Percentiles rank a stretch among this genome's conserved stretches.
phyloP scores from a whole-genome alignment of 2,888 invertebrate genomes.

The Bursaphelenchus okinawaensis region DNA sequence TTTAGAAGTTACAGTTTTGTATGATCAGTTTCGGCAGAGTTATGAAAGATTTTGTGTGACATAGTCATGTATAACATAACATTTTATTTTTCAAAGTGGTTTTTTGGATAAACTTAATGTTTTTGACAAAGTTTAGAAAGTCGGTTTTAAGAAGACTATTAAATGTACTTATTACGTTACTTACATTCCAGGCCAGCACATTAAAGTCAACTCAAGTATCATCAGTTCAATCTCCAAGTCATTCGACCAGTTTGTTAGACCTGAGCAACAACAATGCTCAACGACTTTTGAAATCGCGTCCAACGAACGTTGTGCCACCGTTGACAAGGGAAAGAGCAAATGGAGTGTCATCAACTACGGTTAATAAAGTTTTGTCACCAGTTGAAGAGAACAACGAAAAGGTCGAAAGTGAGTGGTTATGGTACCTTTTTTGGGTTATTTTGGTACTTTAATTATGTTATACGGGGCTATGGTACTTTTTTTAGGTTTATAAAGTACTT shows the following conservation, averaged over 20 bases:
- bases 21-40: not conserved
- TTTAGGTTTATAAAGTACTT: no score
- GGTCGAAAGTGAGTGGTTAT: not conserved
- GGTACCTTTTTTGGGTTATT: no score
- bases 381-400: not conserved
- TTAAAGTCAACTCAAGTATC: no score
- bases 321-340: not conserved
- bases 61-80: no score
- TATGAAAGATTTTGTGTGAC: no score
- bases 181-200: no score
- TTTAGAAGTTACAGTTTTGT: no score
- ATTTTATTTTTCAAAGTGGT: not conserved
- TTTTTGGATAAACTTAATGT: not conserved
- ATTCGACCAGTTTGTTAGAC: not conserved
- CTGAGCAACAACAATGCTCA: conserved; percentile 3
- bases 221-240: not conserved
- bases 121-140: no score
- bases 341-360: not conserved
- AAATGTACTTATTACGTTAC: no score
- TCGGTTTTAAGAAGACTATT: no score
- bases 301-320: not conserved
- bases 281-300: not conserved
- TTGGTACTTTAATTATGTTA: no score
- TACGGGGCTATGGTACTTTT: no score
- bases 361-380: not conserved